These are phyloP conservation scores for Stenoptilia bipunctidactyla DNA, from an alignment of 2,888 invertebrate species.

Conservation along the genomic window DNA sequence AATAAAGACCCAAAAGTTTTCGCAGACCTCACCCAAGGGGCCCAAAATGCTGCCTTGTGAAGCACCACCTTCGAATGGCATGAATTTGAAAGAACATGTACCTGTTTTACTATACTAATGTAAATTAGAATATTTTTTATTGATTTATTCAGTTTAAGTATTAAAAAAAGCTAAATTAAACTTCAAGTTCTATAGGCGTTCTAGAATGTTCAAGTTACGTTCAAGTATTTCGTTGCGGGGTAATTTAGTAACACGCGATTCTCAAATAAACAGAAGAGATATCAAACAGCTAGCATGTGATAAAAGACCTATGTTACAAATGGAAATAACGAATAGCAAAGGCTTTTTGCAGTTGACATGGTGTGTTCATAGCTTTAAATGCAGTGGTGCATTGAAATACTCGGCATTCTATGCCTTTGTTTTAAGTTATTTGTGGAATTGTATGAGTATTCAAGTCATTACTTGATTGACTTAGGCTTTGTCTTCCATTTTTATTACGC, in stretches of 20 bases:
- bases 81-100: slow-evolving; percentile 18
- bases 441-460: background rate
- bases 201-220: too few relatives aligned
- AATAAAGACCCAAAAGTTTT: slow-evolving; percentile 70
- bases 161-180: too few relatives aligned
- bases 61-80: slow-evolving; percentile 50
- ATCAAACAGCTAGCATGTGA: slow-evolving; percentile 30
- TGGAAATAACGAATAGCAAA: slow-evolving; percentile 46
- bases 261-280: background rate
- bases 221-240: too few relatives aligned
- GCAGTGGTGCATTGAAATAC: background rate
- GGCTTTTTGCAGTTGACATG: slow-evolving; percentile 1
- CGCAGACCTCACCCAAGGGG: slow-evolving; percentile 24
- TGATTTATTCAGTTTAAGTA: too few relatives aligned
- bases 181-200: too few relatives aligned
- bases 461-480: background rate
- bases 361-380: background rate
- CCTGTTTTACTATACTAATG: too few relatives aligned
- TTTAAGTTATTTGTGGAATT: too few relatives aligned
- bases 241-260: background rate
- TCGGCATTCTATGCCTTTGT: too few relatives aligned
- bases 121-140: too few relatives aligned
- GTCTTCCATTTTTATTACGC: too few relatives aligned
- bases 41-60: slow-evolving; percentile 34
- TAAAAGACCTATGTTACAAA: slow-evolving; percentile 49